Percentiles rank a stretch among this genome's conserved stretches.
Evolutionary conservation across 2,888 invertebrate species (phyloP).

Genomic region (Dolichomitus sp.): DNA sequence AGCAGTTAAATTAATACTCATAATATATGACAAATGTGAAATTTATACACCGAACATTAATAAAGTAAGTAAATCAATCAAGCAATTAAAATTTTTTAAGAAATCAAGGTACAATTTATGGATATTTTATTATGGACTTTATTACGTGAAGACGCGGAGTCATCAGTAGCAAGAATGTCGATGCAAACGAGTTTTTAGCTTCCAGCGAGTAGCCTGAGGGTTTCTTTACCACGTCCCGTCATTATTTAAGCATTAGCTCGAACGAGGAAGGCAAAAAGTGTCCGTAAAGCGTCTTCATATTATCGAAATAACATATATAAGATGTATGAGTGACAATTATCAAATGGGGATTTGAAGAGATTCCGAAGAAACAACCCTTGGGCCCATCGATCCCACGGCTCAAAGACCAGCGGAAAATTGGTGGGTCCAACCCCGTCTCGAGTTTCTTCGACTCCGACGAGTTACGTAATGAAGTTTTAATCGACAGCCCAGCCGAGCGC

Average conservation of each 20-base stretch:
- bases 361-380: slow-evolving; percentile 41
- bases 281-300: slow-evolving; percentile 44
- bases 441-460: slow-evolving; percentile 32
- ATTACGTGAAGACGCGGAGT: slow-evolving; percentile 45
- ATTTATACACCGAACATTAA: neutral
- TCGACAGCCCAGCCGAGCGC: slow-evolving; percentile 31
- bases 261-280: slow-evolving; percentile 67
- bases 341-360: slow-evolving; percentile 46
- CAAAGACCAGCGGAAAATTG: slow-evolving; percentile 54
- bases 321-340: slow-evolving; percentile 15
- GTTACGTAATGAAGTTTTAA: slow-evolving; percentile 61
- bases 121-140: slow-evolving; percentile 29
- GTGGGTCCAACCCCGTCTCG: slow-evolving; percentile 27
- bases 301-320: slow-evolving; percentile 39
- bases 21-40: neutral
- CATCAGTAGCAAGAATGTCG: slow-evolving; percentile 45
- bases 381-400: slow-evolving; percentile 17
- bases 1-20: neutral
- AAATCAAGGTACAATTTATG: neutral
- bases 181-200: slow-evolving; percentile 50
- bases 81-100: neutral
- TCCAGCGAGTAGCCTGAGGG: slow-evolving; percentile 33
- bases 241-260: slow-evolving; percentile 83
- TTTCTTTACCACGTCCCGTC: slow-evolving; percentile 73
- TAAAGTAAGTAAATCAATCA: slow-evolving; percentile 2